Evolutionary conservation across 2,888 invertebrate species (phyloP), one percentile per base, ranked within the genome.

Genomic region (Dynastes tityus): DNA sequence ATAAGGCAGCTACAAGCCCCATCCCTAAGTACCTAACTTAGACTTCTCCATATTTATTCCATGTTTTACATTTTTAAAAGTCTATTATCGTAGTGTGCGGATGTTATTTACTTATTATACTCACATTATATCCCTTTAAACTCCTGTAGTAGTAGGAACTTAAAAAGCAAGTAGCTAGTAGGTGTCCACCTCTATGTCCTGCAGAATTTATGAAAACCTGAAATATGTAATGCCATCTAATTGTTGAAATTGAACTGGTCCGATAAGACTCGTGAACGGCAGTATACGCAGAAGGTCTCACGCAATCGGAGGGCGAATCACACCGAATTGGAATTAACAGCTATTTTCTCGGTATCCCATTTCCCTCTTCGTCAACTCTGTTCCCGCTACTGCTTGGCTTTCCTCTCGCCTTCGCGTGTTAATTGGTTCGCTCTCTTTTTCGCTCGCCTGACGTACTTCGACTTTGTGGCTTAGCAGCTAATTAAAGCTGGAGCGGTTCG

Each of bases 281-380:
- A 53, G n/a, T 53, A 53, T 53, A 53, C 32, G 32, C 5, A 49
- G 67, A 73, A 6, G 58, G n/a, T 58, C 73, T 40, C 61, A 73
- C 61, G 73, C 73, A 73, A 73, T 5, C 58, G 16, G 8, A 22
- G 16, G 73, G 55, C 73, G 40, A 73, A 73, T 73, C 58, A 58
- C 58, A 22, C 55, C 58, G 73, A 58, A 73, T 45, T 58, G 73
- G 73, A 73, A 73, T 73, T 73, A 61, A 58, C 58, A 61, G 58
- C 58, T 61, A 73, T 73, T 71, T 71, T 73, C 73, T 73, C 73
- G 58, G 58, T 73, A 73, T 73, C 58, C 73, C 58, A 58, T 16
- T 73, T 73, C 58, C 73, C 58, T 73, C 58, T 73, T 73, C 73
- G 73, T 73, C 58, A 58, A 55, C 58, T 55, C 16, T 40, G 55